A percentile compares a stretch with the other conserved stretches of the same genome.
These are phyloP conservation scores for Tuberolachnus salignus DNA, from an alignment of 2,888 invertebrate genomes.

Conservation along the genomic window DNA sequence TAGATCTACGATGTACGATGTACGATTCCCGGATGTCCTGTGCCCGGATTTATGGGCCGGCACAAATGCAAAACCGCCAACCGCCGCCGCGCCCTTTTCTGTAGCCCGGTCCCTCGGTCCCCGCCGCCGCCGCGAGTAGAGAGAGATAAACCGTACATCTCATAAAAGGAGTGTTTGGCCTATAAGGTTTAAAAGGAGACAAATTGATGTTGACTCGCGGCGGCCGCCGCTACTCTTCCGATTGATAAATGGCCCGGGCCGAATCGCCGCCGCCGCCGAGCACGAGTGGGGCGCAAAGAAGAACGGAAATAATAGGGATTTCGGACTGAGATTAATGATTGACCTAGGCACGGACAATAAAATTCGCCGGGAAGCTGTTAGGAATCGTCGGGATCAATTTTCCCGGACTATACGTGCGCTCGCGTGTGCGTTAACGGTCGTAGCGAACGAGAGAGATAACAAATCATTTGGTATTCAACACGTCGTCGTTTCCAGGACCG, in stretches of 20 bases:
- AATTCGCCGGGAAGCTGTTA: slow-evolving; percentile 9
- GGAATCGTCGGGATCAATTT: slow-evolving; percentile 30
- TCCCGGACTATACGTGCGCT: neutral
- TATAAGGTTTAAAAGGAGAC: slow-evolving; percentile 45
- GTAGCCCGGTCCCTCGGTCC: too few relatives aligned
- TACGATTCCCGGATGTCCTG: neutral
- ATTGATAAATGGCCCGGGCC: slow-evolving; percentile 47
- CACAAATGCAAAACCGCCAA: slow-evolving; percentile 31
- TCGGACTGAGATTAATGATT: slow-evolving; percentile 52
- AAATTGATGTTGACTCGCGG: slow-evolving; percentile 52
- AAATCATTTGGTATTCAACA: slow-evolving; percentile 3
- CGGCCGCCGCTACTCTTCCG: slow-evolving; percentile 22
- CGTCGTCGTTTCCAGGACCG: neutral
- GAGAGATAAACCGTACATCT: neutral
- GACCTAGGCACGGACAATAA: slow-evolving; percentile 42
- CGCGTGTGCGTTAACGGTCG: too few relatives aligned
- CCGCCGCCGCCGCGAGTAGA: neutral
- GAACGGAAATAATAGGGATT: slow-evolving; percentile 50
- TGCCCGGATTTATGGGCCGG: slow-evolving; percentile 35
- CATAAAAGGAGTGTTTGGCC: slow-evolving; percentile 18
- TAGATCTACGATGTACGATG: neutral
- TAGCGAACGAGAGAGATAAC: neutral
- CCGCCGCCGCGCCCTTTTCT: neutral
- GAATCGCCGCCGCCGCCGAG: neutral
- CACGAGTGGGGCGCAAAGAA: slow-evolving; percentile 3